Conservation (phyloP, 1,140 invertebrate species). For the Pseudomyrmex cubaensis region DNA sequence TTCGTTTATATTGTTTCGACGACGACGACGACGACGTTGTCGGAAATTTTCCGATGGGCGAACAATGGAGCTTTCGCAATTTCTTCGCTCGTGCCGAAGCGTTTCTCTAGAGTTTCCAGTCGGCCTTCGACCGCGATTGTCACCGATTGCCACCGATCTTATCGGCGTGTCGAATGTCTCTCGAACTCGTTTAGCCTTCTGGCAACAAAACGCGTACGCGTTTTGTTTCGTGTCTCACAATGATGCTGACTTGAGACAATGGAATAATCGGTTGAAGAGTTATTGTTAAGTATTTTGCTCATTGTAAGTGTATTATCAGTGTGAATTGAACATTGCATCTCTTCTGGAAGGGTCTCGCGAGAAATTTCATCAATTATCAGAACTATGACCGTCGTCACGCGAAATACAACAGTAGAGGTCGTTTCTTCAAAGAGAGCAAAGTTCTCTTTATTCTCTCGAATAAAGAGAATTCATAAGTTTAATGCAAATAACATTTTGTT, state of each 20-base stretch:
- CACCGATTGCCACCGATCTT: conserved; percentile 27
- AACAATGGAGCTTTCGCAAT: conserved; percentile 56
- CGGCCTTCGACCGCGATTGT: conserved; percentile 20
- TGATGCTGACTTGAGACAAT: not conserved
- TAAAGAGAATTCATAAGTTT: conserved; percentile 13
- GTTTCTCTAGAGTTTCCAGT: conserved; percentile 29
- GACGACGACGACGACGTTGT: conserved; percentile 18
- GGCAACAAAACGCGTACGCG: not conserved
- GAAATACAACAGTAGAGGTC: too few relatives aligned
- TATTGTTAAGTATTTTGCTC: not conserved
- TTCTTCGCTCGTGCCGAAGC: not conserved
- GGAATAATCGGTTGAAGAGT: not conserved
- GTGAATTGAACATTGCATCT: not conserved
- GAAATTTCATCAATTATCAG: conserved; percentile 16
- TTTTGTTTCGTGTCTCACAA: not conserved
- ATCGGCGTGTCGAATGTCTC: not conserved
- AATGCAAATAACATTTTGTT: conserved; percentile 37
- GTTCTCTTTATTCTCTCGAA: too few relatives aligned
- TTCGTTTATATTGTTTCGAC: conserved; percentile 16
- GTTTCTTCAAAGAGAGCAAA: too few relatives aligned
- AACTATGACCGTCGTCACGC: not conserved
- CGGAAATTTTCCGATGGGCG: conserved; percentile 47
- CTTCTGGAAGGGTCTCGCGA: too few relatives aligned
- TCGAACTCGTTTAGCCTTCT: not conserved
- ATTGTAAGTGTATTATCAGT: too few relatives aligned